Base-by-base conservation (phyloP, 2,888 invertebrate genomes). In the Leucophenga maculata region DNA sequence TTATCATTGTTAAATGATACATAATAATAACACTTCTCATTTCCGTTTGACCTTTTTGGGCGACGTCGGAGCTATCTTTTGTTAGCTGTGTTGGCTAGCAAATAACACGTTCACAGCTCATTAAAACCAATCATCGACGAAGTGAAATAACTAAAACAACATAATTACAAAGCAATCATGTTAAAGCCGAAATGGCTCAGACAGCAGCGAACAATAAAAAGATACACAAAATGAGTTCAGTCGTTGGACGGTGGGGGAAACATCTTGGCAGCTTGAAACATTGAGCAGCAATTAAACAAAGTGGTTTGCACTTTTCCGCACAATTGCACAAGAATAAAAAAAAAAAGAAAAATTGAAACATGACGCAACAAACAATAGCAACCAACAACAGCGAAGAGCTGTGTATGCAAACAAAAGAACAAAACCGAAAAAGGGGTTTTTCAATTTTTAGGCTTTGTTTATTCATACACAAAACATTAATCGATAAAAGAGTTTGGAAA, bases 261-360 rank as follows among this genome's bases (percentile, higher is more conserved):
- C 11, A 64, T 11, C 22, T 59, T 59, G 11, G 32, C 59, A 32
- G 55, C 22, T 11, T n/a, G 18, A 16, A 50, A 31, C 57, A 57
- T 57, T 22, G 50, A 57, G 57, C 26, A 39, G 64, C 68, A 68
- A 68, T 68, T 68, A 68, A 68, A 64, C 64, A 64, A 68, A 68
- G 68, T 68, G 68, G 68, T 68, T 68, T 68, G 68, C 68, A 68
- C 68, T 68, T 68, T 68, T 54, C 68, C 68, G 64, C 68, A 68
- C 68, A 64, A 68, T 68, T 60, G 62, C 62, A 64, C 68, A 68
- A 62, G 18, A 46, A 55, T 55, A 55, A 8, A 26, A 31, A 39
- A 39, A 39, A 39, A 6, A 39, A 3, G 8, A 39, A 39, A 39
- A 39, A 39, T 8, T n/a, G n/a, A n/a, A n/a, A 39, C 11, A 39